phyloP scores from a whole-genome alignment of 2,113 vertebrate genomes.

The Dermatemys mawii region DNA sequence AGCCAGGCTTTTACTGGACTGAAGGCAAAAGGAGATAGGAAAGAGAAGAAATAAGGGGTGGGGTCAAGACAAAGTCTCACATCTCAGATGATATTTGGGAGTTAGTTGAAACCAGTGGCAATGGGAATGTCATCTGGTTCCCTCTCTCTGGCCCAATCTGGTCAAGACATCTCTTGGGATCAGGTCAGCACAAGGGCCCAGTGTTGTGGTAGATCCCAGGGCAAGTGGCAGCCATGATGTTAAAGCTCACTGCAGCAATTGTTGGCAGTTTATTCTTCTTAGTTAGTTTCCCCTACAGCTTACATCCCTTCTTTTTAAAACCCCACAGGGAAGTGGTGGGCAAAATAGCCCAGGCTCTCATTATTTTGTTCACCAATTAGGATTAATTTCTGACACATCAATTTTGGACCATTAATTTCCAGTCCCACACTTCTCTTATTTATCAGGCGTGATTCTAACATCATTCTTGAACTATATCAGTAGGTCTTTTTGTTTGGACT shows the following conservation, averaged over 20 bases:
- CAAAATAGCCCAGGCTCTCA: background rate
- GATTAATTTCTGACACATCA: background rate
- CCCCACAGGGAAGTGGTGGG: background rate
- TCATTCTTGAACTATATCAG: background rate
- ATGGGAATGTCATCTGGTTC: background rate
- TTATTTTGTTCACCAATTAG: background rate
- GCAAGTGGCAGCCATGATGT: background rate
- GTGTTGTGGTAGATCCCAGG: background rate
- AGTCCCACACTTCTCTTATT: background rate
- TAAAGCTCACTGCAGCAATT: background rate
- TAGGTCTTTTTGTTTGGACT: background rate
- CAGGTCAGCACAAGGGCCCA: background rate
- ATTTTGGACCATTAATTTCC: background rate
- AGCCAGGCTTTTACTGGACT: background rate
- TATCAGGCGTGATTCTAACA: background rate
- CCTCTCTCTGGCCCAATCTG: background rate
- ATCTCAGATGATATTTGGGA: background rate
- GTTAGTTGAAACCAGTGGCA: background rate
- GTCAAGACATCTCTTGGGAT: background rate
- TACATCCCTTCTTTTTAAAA: background rate
- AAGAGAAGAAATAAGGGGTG: background rate
- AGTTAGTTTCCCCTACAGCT: background rate
- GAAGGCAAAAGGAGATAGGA: background rate
- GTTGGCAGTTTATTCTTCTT: background rate
- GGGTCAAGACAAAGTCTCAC: background rate